phyloP scores from a whole-genome alignment of 2,888 invertebrate species.

The Dioctria rufipes region DNA sequence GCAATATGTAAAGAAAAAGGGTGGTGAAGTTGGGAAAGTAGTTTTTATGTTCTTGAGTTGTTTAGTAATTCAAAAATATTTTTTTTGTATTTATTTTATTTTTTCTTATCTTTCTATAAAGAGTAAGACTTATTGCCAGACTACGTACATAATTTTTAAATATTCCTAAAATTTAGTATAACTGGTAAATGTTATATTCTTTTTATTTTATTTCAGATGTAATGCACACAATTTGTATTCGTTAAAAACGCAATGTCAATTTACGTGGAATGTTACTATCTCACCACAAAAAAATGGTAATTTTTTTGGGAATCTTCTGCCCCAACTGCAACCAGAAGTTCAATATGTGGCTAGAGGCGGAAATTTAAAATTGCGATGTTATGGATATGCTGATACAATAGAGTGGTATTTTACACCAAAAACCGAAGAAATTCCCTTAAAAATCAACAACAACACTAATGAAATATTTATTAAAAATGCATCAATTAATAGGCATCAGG shows the following conservation, averaged over 20 bases:
- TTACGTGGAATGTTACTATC: slow-evolving; percentile 63
- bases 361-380: slow-evolving; percentile 66
- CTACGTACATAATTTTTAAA: too few relatives aligned
- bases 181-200: not conserved
- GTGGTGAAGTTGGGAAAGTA: too few relatives aligned
- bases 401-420: slow-evolving; percentile 67
- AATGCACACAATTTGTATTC: slow-evolving; percentile 72
- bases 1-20: too few relatives aligned
- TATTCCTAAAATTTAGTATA: too few relatives aligned
- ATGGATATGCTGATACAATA: slow-evolving; percentile 64
- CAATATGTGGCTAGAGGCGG: slow-evolving; percentile 65
- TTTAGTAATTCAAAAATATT: too few relatives aligned
- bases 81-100: too few relatives aligned
- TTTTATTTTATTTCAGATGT: slow-evolving; percentile 68
- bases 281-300: slow-evolving; percentile 52
- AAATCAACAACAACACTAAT: slow-evolving; percentile 67
- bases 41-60: too few relatives aligned
- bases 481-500: slow-evolving; percentile 65
- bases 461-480: slow-evolving; percentile 65
- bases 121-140: too few relatives aligned
- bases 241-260: slow-evolving; percentile 68
- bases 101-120: too few relatives aligned
- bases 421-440: slow-evolving; percentile 61
- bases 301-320: slow-evolving; percentile 62
- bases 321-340: slow-evolving; percentile 67